Conservation (phyloP, 2,888 invertebrate genomes). For the Xylophagus ater region DNA sequence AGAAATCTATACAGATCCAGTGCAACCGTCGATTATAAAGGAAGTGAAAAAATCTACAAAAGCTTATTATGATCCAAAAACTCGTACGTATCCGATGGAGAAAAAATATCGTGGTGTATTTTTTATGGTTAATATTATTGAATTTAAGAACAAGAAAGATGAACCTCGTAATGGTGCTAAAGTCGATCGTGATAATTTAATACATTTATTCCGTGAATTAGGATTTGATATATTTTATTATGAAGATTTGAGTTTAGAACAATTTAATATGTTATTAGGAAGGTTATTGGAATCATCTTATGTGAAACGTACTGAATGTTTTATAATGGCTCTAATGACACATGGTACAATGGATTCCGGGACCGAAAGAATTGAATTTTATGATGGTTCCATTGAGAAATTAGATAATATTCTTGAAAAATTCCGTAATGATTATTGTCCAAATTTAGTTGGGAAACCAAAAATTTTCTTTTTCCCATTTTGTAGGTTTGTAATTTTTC, state of each 20-base stretch:
- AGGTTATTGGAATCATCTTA: conserved; percentile 39
- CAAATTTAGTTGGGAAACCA: conserved; percentile 46
- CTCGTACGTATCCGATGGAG: conserved; percentile 37
- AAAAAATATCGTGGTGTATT: conserved; percentile 47
- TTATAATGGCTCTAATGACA: conserved; percentile 54
- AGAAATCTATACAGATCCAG: conserved; percentile 17
- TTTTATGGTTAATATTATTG: conserved; percentile 50
- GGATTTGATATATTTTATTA: conserved; percentile 41
- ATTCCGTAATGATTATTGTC: conserved; percentile 48
- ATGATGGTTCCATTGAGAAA: conserved; percentile 44
- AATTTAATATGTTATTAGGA: conserved; percentile 38
- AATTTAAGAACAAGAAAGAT: conserved; percentile 36
- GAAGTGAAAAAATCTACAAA: conserved; percentile 24
- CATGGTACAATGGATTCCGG: conserved; percentile 47
- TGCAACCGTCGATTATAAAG: conserved; percentile 17
- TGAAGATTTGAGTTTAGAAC: conserved; percentile 27
- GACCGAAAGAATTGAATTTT: conserved; percentile 47
- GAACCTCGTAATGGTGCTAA: conserved; percentile 48
- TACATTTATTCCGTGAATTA: conserved; percentile 48
- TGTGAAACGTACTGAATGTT: conserved; percentile 45
- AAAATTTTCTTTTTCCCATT: conserved; percentile 65
- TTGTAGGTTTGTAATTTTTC: conserved; percentile 40
- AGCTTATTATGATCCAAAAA: conserved; percentile 22
- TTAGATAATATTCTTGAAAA: conserved; percentile 46
- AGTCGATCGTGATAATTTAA: conserved; percentile 46